phyloP scores from a whole-genome alignment of 1,140 invertebrate genomes.

The Xylocopa sonorina region DNA sequence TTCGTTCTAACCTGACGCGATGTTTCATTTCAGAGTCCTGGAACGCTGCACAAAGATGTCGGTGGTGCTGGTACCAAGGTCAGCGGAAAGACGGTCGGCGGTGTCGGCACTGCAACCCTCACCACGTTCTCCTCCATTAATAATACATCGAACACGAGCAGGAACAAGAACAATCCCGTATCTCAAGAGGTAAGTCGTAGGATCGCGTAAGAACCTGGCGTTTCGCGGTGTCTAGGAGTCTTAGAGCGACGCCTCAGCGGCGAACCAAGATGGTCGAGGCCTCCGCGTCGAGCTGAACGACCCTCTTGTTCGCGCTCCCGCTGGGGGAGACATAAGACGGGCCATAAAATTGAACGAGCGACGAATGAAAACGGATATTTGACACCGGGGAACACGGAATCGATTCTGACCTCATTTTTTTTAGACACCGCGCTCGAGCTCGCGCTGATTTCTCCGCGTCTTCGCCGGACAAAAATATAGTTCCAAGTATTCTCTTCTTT shows the following conservation, averaged over 20 bases:
- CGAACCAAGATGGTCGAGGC: not conserved
- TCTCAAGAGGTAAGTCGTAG: slow-evolving; percentile 77
- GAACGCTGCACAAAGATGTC: slow-evolving; percentile 81
- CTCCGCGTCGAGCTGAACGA: no score
- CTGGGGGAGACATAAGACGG: not conserved
- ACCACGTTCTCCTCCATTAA: slow-evolving; percentile 80
- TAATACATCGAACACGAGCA: slow-evolving; percentile 78
- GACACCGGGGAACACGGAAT: no score
- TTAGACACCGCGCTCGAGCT: no score
- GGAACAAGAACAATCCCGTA: slow-evolving; percentile 78
- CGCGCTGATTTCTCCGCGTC: no score
- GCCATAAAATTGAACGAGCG: not conserved
- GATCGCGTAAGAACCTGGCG: slow-evolving; percentile 19
- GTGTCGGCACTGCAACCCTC: slow-evolving; percentile 79
- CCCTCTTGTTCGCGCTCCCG: not conserved
- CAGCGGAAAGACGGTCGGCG: slow-evolving; percentile 78
- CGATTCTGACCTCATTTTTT: no score
- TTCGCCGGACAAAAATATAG: no score
- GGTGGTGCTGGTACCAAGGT: slow-evolving; percentile 80
- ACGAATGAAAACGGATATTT: not conserved
- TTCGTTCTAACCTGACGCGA: slow-evolving; percentile 34
- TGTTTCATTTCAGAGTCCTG: slow-evolving; percentile 80
- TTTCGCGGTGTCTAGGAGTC: not conserved
- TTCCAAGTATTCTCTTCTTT: no score
- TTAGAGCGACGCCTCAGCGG: not conserved